Evolutionary conservation across 2,113 vertebrate species (phyloP), one percentile per base, ranked within the genome.

Genomic region (Peromyscus maniculatus): DNA sequence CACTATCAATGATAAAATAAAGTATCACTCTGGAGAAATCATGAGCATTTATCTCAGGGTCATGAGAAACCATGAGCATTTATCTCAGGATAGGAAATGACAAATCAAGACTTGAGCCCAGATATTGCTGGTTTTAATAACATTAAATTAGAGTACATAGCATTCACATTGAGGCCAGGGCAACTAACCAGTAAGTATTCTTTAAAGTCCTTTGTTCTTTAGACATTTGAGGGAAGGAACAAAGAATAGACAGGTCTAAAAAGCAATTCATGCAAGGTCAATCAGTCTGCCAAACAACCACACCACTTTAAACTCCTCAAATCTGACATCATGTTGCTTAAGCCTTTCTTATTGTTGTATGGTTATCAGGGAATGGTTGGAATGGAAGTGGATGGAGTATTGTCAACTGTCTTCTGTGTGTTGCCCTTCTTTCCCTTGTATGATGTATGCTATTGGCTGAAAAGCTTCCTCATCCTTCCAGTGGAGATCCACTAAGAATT

Each of bases 21-120:
- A 31, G 0, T 3, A 1, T 8, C 52, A 21, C 0, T 0, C 24
- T 5, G 22, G 12, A 90, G 59, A 79, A 22, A 21, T 1, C 17
- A 4, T 12, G 6, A 67, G 0, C 24, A 59, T 12, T 21, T 39
- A 33, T 11, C 4, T 17, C 7, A 13, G 24, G 36, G 6, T 64
- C 39, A 33, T 19, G 12, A 88, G 43, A 80, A 17, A 19, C 1
- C 16, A 3, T 11, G 4, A 78, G 3, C 24, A 57, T 5, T 16
- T 36, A 21, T 10, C 7, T 26, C 36, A 57, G 49, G 21, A 36
- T 78, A 33, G 24, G 2, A 59, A 95, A 0, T 22, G 64, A n/a
- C 5, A 21, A 82, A 10, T 67, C 28, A 64, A 33, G 11, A 69
- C 55, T 84, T 69, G 46, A 95, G 57, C 33, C 3, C 16, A n/a